Evolutionary conservation across 2,888 invertebrate genomes (phyloP).

Genomic region (Tenthredo livida): DNA sequence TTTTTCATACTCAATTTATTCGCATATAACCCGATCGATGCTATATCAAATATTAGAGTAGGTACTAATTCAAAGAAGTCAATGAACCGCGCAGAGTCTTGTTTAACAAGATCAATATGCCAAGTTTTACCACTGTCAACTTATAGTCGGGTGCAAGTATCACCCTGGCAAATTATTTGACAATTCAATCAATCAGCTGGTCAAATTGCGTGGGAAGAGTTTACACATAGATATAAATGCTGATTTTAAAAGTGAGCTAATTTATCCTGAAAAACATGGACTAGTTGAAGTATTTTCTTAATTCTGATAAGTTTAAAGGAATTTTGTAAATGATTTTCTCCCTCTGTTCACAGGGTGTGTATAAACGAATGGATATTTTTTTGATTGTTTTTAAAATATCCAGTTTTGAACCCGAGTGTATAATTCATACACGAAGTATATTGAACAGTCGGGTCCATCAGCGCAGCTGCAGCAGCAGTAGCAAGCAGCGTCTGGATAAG

Average conservation of each 20-base stretch:
- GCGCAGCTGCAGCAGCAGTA: slow-evolving; percentile 52
- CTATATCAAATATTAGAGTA: not conserved
- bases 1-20: not conserved
- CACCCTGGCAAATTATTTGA: not conserved
- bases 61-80: not conserved
- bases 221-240: not conserved
- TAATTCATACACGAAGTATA: not conserved
- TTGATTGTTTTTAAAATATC: not conserved
- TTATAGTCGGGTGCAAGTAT: not conserved
- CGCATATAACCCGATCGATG: not conserved
- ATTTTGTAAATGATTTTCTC: no score
- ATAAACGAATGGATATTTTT: no score
- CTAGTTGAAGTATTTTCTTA: not conserved
- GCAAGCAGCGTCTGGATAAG: slow-evolving; percentile 68
- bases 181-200: slow-evolving; percentile 32
- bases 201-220: not conserved
- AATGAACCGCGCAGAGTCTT: not conserved
- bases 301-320: no score
- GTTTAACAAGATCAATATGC: slow-evolving; percentile 5
- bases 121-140: not conserved
- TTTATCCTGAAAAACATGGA: not conserved
- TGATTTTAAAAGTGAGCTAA: not conserved
- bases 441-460: slow-evolving; percentile 52
- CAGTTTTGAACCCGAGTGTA: slow-evolving; percentile 23
- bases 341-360: no score